Base-by-base conservation (phyloP, 2,797 vertebrate species). In the Mionectes olivaceus region DNA sequence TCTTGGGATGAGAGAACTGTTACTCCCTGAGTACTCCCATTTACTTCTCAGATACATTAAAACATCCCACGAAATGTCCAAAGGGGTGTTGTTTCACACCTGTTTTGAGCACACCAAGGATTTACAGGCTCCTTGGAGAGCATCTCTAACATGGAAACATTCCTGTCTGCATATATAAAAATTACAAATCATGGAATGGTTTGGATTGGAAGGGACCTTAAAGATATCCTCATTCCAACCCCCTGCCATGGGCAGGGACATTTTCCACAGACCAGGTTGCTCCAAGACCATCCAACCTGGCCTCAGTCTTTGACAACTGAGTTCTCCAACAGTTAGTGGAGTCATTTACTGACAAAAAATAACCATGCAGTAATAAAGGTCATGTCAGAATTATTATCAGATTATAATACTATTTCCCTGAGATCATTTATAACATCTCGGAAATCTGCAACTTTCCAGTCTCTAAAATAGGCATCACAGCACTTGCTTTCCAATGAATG, bases 111-210 rank as follows among this genome's bases (percentile, higher is more conserved):
- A 41, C 28, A n/a, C 2, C 1, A 73, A 24, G 55, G n/a, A 46
- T 50, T 87, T 89, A 35, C 21, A 37, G n/a, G 19, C 41, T 93
- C 15, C 18, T 6, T 43, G 19, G 22, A 75, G 30, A 59, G 9
- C 8, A 35, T 19, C 18, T 84, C 35, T n/a, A 56, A n/a, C 0
- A 1, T 28, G 21, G 32, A 70, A 64, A 50, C 1, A 14, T 67
- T 76, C 35, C 55, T n/a, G 39, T 30, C 17, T 75, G 23, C 12
- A n/a, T 37, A 7, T 10, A 7, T 41, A 21, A 60, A 61, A 55
- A 89, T 33, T 19, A 11, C 10, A 57, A 71, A 35, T 78, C 30
- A 27, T 65, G 39, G 39, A 78, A 47, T 65, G 15, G 12, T 53
- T 77, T 78, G 13, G 15, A 15, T 52, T 71, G 59, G 52, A 53